These are phyloP conservation scores for Neotragus pygmaeus DNA, from an alignment of 2,113 vertebrate genomes.

Conservation along the genomic window DNA sequence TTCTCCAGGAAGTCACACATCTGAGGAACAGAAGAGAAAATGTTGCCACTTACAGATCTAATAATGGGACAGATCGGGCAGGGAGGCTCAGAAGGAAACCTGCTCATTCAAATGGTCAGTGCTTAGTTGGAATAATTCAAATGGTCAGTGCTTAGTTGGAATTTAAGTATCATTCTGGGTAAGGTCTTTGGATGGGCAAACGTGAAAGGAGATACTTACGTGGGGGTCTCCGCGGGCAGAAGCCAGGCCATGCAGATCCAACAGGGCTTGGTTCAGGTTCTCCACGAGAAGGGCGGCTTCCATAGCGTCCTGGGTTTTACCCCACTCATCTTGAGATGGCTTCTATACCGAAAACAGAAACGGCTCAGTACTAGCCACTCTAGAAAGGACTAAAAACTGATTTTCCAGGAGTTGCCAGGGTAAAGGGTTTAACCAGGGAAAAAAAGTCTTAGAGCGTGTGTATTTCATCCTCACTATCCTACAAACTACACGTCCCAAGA, in stretches of 20 bases:
- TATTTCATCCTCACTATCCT: no score
- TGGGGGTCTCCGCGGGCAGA: conserved; percentile 68
- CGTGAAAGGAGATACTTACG: conserved; percentile 39
- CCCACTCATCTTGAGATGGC: conserved; percentile 76
- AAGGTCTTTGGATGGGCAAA: neutral
- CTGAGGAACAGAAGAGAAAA: neutral
- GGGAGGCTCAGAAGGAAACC: accelerated
- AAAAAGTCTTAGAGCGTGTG: accelerated
- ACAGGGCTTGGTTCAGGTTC: conserved; percentile 73
- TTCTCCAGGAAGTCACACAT: conserved; percentile 73
- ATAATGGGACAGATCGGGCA: neutral
- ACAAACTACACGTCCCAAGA: neutral
- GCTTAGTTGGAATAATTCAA: neutral
- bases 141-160: no score
- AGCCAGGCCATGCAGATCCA: conserved; percentile 75
- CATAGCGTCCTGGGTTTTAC: conserved; percentile 68
- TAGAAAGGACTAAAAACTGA: neutral
- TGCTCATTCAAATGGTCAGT: neutral
- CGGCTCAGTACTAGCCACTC: neutral
- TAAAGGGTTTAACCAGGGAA: neutral
- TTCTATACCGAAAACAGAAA: conserved; percentile 58
- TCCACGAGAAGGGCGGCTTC: conserved; percentile 71
- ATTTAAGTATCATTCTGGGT: neutral
- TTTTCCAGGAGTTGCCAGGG: neutral
- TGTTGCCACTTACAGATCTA: neutral